These are phyloP conservation scores for Halisarca cf. caerulea DNA, from an alignment of 37 sponge, comb jelly and placozoan species.

Conservation along the genomic window DNA sequence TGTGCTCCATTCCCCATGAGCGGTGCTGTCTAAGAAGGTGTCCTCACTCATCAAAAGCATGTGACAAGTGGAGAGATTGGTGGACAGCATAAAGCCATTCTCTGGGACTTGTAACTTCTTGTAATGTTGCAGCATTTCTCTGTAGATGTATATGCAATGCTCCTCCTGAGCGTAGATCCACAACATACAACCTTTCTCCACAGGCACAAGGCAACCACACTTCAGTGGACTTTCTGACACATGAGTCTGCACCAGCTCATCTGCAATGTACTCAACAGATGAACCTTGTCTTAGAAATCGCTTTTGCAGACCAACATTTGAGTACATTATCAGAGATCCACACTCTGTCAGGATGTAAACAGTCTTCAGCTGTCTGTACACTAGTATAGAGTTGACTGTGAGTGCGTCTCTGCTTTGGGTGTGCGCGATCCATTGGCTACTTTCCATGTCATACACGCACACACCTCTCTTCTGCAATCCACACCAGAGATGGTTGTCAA, in stretches of 20 bases:
- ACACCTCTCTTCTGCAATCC: neutral
- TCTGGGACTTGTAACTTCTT: neutral
- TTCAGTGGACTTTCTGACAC: neutral
- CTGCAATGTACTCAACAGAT: too few species aligned
- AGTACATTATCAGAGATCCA: neutral
- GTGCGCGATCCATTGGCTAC: neutral
- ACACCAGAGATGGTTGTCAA: constrained; percentile 8
- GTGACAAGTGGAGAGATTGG: neutral
- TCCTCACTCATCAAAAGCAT: neutral
- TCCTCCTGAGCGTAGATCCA: neutral
- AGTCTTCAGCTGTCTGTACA: neutral
- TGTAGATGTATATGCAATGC: neutral
- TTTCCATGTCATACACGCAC: neutral
- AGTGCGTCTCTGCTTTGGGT: neutral
- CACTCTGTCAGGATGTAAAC: too few species aligned
- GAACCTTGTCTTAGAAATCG: neutral
- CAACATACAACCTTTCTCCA: neutral
- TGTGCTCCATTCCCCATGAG: too few species aligned
- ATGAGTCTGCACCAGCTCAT: too few species aligned
- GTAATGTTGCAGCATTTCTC: too few species aligned
- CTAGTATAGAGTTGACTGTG: neutral
- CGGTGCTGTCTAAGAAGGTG: too few species aligned
- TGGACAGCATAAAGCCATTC: neutral
- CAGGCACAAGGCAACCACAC: neutral
- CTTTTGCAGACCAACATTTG: neutral